Conservation (phyloP, 2,888 invertebrate species). For the Hofmannophila pseudospretella region DNA sequence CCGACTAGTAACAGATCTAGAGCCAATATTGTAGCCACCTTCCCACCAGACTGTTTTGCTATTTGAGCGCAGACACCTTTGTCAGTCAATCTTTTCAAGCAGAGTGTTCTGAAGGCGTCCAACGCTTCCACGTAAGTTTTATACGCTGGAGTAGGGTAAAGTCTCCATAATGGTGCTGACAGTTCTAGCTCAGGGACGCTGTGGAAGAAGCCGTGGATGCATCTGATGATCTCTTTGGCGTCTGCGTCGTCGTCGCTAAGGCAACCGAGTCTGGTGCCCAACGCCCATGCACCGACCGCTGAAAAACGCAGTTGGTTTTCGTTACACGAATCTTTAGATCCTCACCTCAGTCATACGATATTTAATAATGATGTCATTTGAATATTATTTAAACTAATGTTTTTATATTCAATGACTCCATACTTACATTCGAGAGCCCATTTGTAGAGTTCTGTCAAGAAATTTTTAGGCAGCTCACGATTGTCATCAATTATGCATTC, state of each 20-base stretch:
- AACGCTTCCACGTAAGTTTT: conserved; percentile 83
- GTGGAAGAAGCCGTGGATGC: conserved; percentile 87
- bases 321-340: neutral
- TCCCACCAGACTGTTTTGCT: conserved; percentile 50
- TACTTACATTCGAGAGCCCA: conserved; percentile 91
- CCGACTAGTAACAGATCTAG: conserved; percentile 88
- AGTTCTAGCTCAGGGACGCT: conserved; percentile 86
- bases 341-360: no score
- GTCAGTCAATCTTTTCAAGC: conserved; percentile 60
- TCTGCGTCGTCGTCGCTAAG: conserved; percentile 82
- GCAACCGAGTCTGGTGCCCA: conserved; percentile 89
- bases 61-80: conserved; percentile 66
- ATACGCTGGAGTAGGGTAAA: conserved; percentile 84
- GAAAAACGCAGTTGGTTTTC: conserved; percentile 24
- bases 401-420: conserved; percentile 9
- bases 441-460: conserved; percentile 85
- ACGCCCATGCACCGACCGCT: conserved; percentile 89
- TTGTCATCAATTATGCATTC: conserved; percentile 77
- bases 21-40: conserved; percentile 83
- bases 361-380: neutral
- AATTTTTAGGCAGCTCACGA: conserved; percentile 81
- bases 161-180: conserved; percentile 85
- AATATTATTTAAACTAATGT: neutral
- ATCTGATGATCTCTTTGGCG: conserved; percentile 86
- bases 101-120: conserved; percentile 83